Evolutionary conservation across 2,888 invertebrate species (phyloP), one percentile per base, ranked within the genome.

Genomic region (Alloscopus bannaensis): DNA sequence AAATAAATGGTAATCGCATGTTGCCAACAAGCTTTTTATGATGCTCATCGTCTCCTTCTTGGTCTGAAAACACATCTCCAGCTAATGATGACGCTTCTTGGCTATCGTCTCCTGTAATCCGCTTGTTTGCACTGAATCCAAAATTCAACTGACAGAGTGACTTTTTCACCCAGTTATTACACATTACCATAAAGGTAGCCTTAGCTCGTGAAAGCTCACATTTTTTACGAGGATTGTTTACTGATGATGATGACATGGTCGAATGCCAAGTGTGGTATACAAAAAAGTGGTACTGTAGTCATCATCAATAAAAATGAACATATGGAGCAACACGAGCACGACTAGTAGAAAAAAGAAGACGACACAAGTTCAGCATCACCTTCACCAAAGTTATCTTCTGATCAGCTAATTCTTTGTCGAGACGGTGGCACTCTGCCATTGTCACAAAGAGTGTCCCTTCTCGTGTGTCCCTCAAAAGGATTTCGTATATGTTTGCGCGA

Each of bases 291-390:
- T 20, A n/a, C 50, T 8, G 8, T 18, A 22, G 20, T 59, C n/a
- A 31, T 18, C 31, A 36, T 29, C 55, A 55, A 55, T 55, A 26
- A 50, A 50, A 50, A 55, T 26, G 55, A 55, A 26, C 24, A 55
- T 26, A 55, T 55, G 24, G 28, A 55, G 55, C 55, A 55, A 26
- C 55, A 36, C 6, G 6, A 18, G 47, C 29, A 36, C 59, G 31
- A 31, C 59, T 59, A 20, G 24, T 59, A 31, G 18, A 31, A 29
- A 31, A 59, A 59, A 59, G 59, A 59, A 59, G 59, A 59, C 31
- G 59, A 59, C 59, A 59, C 31, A 59, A 59, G 59, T 59, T 31
- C 59, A 59, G 29, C 59, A 59, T 59, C 55, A 26, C 47, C 52
- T 52, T 52, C 18, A 31, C 55, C 29, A 59, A 36, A 36, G 18